Base-by-base conservation (phyloP, 2,888 invertebrate species). In the Linnaemya vulpina region DNA sequence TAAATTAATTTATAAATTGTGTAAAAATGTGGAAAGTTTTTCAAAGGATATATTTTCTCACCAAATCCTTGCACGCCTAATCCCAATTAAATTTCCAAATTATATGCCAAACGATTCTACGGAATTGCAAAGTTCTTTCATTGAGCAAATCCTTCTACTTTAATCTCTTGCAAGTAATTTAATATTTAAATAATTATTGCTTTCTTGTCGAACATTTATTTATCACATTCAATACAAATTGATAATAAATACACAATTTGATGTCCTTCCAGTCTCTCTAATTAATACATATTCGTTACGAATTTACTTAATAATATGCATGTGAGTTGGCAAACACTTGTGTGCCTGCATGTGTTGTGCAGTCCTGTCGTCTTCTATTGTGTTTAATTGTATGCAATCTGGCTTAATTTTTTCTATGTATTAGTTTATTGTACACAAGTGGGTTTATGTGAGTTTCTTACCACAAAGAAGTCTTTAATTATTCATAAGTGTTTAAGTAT, bases 381-480 rank as follows among this genome's bases (percentile, higher is more conserved):
- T 22, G 55, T 30, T 43, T 58, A 20, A 53, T 25, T 60, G 15
- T 20, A n/a, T 22, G 35, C 17, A 58, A n/a, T 46, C 10, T n/a
- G 35, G 20, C 15, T 10, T 35, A 46, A 60, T 60, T 60, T n/a
- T 73, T 46, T 60, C n/a, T 35, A 20, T 49, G 35, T 38, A 35
- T 49, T 22, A 38, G 10, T 62, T 30, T 73, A 13, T 53, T 22
- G 0, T 70, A 38, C 8, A 49, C 13, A 20, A 2, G 40, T 22
- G 10, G 8, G 20, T 11, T 53, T 49, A 9, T 58, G 30, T 49
- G 9, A 17, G 22, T 62, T 13, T 63, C 20, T 71, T 30, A 84
- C 87, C 87, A 87, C 87, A 87, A 87, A 88, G 86, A 82, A 84
- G 82, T 78, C 53, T 83, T 86, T 83, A 86, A 88, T 88, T 88